Evolutionary conservation across 2,113 vertebrate genomes (phyloP), one percentile per base, ranked within the genome.

Genomic region (Sorex araneus): DNA sequence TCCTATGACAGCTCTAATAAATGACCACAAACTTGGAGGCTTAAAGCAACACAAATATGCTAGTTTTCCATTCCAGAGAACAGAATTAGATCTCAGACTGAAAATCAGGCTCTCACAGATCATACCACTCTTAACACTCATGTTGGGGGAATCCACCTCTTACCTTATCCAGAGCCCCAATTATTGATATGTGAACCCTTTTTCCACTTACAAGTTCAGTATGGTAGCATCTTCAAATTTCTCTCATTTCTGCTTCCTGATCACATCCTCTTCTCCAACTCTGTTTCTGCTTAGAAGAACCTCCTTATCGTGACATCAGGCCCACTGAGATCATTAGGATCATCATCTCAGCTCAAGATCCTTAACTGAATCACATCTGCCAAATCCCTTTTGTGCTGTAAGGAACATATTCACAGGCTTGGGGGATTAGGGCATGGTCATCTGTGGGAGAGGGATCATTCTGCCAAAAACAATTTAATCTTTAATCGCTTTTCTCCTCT

Each of bases 281-380:
- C 18, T 73, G 27, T 16, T 19, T 69, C 5, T 8, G 23, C 60
- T 93, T 25, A 66, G 47, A 83, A 87, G 66, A 12, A 63, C 21
- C 7, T 40, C 21, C 7, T 40, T 40, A 2, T n/a, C 36, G 19
- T 28, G 66, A 43, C 5, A 16, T 5, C 34, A 13, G 40, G 8
- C 4, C 45, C n/a, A 60, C 8, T 6, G 3, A 3, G 63, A 64
- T 27, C 63, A 64, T 27, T 63, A 47, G 13, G 36, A 47, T 40
- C 78, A 80, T 80, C 50, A 43, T 8, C 43, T 27, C 45, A 36
- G 40, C 70, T 92, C n/a, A 47, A 78, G 30, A 74, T 43, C 7
- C 18, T 93, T 71, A 75, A 77, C 32, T 76, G 47, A 75, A 74
- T 81, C 69, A 93, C 27, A 85, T 57, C 2, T 45, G 8, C 15